Base-by-base conservation (phyloP, 2,888 invertebrate species). In the Oxytorus armatus region DNA sequence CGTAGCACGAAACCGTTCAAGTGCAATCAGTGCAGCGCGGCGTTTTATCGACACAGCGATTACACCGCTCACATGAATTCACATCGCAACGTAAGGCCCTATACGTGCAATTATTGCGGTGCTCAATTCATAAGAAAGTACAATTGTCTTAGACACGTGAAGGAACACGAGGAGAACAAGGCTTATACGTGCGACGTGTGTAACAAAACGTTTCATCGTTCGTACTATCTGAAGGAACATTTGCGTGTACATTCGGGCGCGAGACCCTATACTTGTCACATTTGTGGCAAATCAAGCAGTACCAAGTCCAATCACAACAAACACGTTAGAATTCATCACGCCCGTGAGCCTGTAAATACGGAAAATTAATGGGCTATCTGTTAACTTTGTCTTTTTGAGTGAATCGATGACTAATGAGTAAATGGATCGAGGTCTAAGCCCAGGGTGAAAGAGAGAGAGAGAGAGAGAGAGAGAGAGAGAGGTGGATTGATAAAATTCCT, bases 301-400 rank as follows among this genome's bases (percentile, higher is more conserved):
- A 97, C 97, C 72, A 97, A 97, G 92, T 97, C 97, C 53, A 97
- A 97, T 92, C 97, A 97, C 89, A 97, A 97, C 88, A 97, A 97
- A 91, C 97, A 97, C 92, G 94, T 97, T 77, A 96, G 96, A 92
- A 97, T 97, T 86, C 97, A 97, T 92, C 97, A 97, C 92, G 97
- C 97, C 66, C 93, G 97, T 68, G 97, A 97, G 91, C 96, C 97
- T 42, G 95, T 97, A 83, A 97, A 96, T 84, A 96, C 97, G 7
- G 97, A 97, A 89, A 95, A 95, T 91, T 96, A 21, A 14, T 3
- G 11, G 51, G 1, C 5, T 29, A 29, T 29, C 5, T 29, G 5
- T 29, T 29, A 3, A 3, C 5, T 29, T 29, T 29, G 2, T 29
- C 29, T 2, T 29, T 29, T 29, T 29, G 2, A 3, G 2, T 29